Conservation (phyloP, 2,888 invertebrate genomes). For the Amphimallon solstitiale region DNA sequence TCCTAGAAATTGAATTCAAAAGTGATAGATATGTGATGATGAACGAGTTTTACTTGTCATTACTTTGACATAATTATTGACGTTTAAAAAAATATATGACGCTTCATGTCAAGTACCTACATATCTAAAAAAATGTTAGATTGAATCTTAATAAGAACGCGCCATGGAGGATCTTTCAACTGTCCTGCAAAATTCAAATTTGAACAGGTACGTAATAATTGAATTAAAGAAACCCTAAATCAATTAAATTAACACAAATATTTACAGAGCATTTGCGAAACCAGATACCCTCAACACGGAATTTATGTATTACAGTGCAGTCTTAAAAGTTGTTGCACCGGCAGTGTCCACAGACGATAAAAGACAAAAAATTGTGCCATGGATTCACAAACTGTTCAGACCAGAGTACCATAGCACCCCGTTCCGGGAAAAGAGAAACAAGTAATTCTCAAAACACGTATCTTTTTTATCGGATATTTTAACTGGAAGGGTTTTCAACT, state of each 20-base stretch:
- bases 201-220: constrained; percentile 1
- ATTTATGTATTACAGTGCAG: constrained; percentile 65
- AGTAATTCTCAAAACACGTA: constrained; percentile 48
- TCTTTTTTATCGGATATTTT: too few species aligned
- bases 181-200: constrained; percentile 7
- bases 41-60: too few species aligned
- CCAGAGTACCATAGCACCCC: constrained; percentile 64
- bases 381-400: constrained; percentile 64
- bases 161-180: constrained; percentile 24
- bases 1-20: too few species aligned
- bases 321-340: constrained; percentile 61
- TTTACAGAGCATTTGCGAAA: constrained; percentile 34
- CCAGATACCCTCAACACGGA: constrained; percentile 63
- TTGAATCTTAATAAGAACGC: not conserved
- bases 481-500: too few species aligned
- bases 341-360: constrained; percentile 59
- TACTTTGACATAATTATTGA: too few species aligned
- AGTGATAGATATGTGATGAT: too few species aligned
- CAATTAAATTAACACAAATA: not conserved
- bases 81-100: constrained; percentile 3
- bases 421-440: constrained; percentile 64
- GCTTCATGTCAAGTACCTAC: not conserved
- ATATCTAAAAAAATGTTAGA: constrained; percentile 9
- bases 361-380: constrained; percentile 59
- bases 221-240: not conserved